Conservation (phyloP, 2,888 invertebrate genomes). For the Yponomeuta evonymella region DNA sequence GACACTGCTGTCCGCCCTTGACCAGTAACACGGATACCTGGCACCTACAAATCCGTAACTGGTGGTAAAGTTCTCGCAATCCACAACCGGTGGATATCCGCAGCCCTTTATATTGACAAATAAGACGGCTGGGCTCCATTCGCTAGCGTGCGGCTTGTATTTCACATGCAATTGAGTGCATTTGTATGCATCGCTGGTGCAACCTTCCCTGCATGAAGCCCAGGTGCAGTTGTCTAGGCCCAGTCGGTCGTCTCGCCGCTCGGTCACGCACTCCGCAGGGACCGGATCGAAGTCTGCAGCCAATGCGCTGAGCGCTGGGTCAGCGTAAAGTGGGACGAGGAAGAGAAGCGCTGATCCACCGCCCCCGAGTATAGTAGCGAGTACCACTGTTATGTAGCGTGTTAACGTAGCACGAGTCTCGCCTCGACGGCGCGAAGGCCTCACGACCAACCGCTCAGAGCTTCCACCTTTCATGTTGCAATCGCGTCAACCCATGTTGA, state of each 20-base stretch:
- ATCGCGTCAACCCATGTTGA: slow-evolving; percentile 67
- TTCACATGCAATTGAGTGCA: slow-evolving; percentile 82
- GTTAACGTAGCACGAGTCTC: slow-evolving; percentile 63
- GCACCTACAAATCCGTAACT: slow-evolving; percentile 82
- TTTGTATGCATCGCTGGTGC: slow-evolving; percentile 85
- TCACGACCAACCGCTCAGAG: slow-evolving; percentile 63
- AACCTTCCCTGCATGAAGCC: slow-evolving; percentile 88
- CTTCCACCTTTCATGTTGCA: slow-evolving; percentile 67
- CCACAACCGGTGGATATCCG: slow-evolving; percentile 86
- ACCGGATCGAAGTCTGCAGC: slow-evolving; percentile 85
- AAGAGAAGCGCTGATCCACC: slow-evolving; percentile 68
- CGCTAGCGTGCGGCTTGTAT: slow-evolving; percentile 68
- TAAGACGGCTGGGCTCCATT: slow-evolving; percentile 78
- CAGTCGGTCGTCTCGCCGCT: slow-evolving; percentile 80
- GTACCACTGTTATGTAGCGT: slow-evolving; percentile 60
- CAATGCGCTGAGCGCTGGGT: slow-evolving; percentile 75
- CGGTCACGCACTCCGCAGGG: slow-evolving; percentile 84
- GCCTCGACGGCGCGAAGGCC: slow-evolving; percentile 54
- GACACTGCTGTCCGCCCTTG: slow-evolving; percentile 86
- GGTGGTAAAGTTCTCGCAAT: slow-evolving; percentile 84
- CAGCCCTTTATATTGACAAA: slow-evolving; percentile 90
- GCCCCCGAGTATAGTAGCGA: slow-evolving; percentile 63
- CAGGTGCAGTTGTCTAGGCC: slow-evolving; percentile 87
- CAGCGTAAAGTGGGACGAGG: slow-evolving; percentile 69
- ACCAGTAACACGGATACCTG: slow-evolving; percentile 81